Percentiles rank a stretch among this genome's conserved stretches.
These are phyloP conservation scores for Drymonia ruficornis DNA, from an alignment of 2,888 invertebrate species.

Conservation along the genomic window DNA sequence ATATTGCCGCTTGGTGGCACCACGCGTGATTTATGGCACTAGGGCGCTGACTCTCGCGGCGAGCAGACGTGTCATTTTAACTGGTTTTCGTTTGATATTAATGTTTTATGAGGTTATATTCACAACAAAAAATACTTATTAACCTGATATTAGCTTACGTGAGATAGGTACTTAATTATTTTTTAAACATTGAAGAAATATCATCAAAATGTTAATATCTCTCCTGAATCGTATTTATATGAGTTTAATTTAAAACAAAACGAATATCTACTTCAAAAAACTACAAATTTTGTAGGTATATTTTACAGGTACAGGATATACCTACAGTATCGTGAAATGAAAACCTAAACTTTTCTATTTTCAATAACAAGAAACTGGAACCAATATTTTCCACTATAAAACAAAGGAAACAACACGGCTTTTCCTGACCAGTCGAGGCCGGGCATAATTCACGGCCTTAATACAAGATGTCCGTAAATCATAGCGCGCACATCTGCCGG, in stretches of 20 bases:
- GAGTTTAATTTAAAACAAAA: too few relatives aligned
- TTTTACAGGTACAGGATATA: too few relatives aligned
- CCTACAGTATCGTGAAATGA: too few relatives aligned
- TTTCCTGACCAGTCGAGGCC: slow-evolving; percentile 43
- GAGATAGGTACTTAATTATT: too few relatives aligned
- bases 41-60: slow-evolving; percentile 56
- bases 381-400: background rate
- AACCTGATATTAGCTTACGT: background rate
- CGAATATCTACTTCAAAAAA: too few relatives aligned
- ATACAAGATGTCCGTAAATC: slow-evolving; percentile 79
- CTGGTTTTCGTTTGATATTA: slow-evolving; percentile 44
- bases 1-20: slow-evolving; percentile 80
- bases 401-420: background rate
- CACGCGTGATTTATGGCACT: slow-evolving; percentile 77
- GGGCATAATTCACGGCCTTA: slow-evolving; percentile 69
- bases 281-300: too few relatives aligned
- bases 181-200: too few relatives aligned
- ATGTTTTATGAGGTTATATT: slow-evolving; percentile 41
- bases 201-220: too few relatives aligned
- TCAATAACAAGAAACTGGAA: background rate
- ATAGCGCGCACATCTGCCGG: slow-evolving; percentile 79
- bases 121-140: slow-evolving; percentile 9
- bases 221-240: too few relatives aligned
- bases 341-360: background rate
- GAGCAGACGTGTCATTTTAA: slow-evolving; percentile 53